phyloP scores from a whole-genome alignment of 2,888 invertebrate genomes.

The Eilema sororculum region DNA sequence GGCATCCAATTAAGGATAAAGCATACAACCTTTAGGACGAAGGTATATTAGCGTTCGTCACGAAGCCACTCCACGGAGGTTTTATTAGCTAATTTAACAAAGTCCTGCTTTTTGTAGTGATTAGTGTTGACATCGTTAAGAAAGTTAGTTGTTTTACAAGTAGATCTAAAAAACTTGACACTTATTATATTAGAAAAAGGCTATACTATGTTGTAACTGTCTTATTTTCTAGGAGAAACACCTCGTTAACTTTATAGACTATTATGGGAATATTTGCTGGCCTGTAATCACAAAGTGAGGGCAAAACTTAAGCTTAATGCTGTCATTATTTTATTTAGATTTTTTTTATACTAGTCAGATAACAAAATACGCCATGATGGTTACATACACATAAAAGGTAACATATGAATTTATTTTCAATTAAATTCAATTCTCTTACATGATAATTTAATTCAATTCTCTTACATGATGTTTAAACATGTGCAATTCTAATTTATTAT shows the following conservation, averaged over 20 bases:
- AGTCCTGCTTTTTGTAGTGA: constrained; percentile 45
- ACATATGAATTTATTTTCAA: no score
- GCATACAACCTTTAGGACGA: constrained; percentile 58
- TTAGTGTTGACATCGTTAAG: constrained; percentile 33
- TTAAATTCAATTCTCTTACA: no score
- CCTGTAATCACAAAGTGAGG: background rate
- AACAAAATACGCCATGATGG: no score
- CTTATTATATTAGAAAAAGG: constrained; percentile 5
- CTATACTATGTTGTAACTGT: background rate
- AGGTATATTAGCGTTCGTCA: constrained; percentile 62
- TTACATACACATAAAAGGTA: no score
- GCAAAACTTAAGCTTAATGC: background rate
- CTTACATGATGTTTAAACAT: no score
- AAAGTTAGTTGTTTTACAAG: constrained; percentile 32
- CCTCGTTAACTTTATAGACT: constrained; percentile 4
- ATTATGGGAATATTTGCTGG: background rate
- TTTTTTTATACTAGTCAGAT: background rate
- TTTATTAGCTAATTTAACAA: constrained; percentile 61
- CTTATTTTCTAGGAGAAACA: constrained; percentile 4
- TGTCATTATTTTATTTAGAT: background rate
- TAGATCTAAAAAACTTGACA: background rate
- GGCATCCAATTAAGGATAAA: constrained; percentile 70
- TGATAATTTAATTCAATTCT: no score
- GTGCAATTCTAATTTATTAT: background rate
- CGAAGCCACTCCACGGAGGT: constrained; percentile 54